phyloP scores from a whole-genome alignment of 2,888 invertebrate genomes.

The Sycophila texana region DNA sequence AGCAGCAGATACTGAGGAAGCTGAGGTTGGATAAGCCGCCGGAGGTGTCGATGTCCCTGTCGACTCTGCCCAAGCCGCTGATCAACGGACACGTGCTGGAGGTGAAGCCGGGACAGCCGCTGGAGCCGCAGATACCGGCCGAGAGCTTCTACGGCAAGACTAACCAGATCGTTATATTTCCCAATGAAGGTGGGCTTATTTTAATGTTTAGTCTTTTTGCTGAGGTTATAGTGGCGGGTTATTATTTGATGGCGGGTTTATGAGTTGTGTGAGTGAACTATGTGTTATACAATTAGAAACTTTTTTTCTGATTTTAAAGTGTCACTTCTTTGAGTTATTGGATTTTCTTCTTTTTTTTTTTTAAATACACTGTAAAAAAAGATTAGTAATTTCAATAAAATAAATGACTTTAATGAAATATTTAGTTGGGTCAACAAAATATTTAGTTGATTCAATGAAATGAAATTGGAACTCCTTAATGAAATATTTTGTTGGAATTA shows the following conservation, averaged over 20 bases:
- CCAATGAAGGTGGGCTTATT: conserved; percentile 81
- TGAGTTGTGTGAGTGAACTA: neutral
- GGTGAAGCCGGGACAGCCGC: conserved; percentile 77
- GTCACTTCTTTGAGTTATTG: too few species aligned
- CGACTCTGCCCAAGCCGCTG: conserved; percentile 85
- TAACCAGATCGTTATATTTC: conserved; percentile 89
- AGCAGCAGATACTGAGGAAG: conserved; percentile 90
- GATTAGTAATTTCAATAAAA: too few species aligned
- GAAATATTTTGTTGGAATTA: too few species aligned
- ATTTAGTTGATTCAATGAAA: too few species aligned
- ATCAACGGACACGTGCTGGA: conserved; percentile 83
- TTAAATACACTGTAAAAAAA: too few species aligned
- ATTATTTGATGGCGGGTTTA: neutral
- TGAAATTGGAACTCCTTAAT: too few species aligned
- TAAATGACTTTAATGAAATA: too few species aligned
- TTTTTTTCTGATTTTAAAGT: neutral
- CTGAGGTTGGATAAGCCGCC: conserved; percentile 86
- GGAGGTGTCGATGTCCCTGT: conserved; percentile 79
- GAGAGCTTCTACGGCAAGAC: conserved; percentile 91
- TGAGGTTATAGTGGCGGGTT: neutral
- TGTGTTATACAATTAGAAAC: too few species aligned
- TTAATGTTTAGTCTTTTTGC: neutral
- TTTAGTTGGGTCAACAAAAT: too few species aligned
- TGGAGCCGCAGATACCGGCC: conserved; percentile 78
- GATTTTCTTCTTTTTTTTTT: too few species aligned